phyloP scores from a whole-genome alignment of 2,113 vertebrate species.

The Mobula birostris region DNA sequence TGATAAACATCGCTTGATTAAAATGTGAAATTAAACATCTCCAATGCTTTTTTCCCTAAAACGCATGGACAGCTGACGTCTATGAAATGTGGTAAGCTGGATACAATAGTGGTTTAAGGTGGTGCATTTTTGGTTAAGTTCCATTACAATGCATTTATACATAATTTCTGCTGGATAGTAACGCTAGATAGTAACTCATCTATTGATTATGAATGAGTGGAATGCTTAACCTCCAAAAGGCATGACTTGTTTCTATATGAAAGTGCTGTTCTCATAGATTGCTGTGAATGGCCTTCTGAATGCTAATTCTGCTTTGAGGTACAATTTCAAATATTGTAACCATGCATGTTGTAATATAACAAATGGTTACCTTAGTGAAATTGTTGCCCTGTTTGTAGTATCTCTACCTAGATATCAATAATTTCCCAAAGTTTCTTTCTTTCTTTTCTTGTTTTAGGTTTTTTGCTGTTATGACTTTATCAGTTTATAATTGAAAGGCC shows the following conservation, averaged over 20 bases:
- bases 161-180: background rate
- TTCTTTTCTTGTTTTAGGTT: background rate
- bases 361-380: background rate
- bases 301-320: constrained; percentile 8
- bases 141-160: background rate
- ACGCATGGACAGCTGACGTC: constrained; percentile 32
- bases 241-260: background rate
- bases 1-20: background rate
- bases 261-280: background rate
- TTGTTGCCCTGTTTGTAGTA: background rate
- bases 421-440: background rate
- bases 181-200: background rate
- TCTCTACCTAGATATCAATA: background rate
- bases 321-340: background rate
- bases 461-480: background rate
- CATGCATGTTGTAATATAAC: background rate
- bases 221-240: background rate
- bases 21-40: constrained; percentile 21
- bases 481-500: background rate
- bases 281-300: background rate
- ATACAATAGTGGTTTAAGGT: background rate
- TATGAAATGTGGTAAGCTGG: constrained; percentile 35
- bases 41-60: background rate
- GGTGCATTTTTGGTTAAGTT: background rate
- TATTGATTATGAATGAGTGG: background rate